Evolutionary conservation across 2,888 invertebrate species (phyloP), one percentile per base, ranked within the genome.

Genomic region (Dyspetes luteomarginatus): DNA sequence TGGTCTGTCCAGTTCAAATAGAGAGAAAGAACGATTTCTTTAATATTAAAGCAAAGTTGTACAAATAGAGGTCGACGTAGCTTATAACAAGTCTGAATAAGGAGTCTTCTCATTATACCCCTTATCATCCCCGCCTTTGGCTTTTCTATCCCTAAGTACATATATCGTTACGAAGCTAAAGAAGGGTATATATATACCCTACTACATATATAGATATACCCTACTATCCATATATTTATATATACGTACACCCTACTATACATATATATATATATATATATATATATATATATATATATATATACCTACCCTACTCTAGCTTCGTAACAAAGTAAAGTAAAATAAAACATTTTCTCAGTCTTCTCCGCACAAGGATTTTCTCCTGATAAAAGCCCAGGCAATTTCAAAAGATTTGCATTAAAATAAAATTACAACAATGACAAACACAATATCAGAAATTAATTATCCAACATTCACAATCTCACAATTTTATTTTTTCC

Each of bases 81-180:
- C 72, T 78, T 72, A 78, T 78, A 78, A 78, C 72, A 72, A 78
- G 78, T 67, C 78, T 78, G 72, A 78, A 72, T 78, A 78, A 78
- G 72, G 28, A 60, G 50, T 52, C 60, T 78, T 67, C 72, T 72
- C 64, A 60, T 78, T 78, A 78, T 72, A 72, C 78, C 67, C 60
- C 56, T 17, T 52, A 78, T 56, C 71, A 43, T 67, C 30, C 72
- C 48, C 58, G 64, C 43, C 60, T 78, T 43, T 22, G 50, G 24
- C 55, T 24, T 65, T 67, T 15, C 55, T n/a, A 22, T 17, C 30
- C 30, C n/a, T n/a, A n/a, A n/a, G n/a, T n/a, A n/a, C n/a, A n/a
- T n/a, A n/a, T n/a, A n/a, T n/a, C n/a, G n/a, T n/a, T n/a, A n/a
- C n/a, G n/a, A n/a, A n/a, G n/a, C n/a, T n/a, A n/a, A n/a, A n/a